Evolutionary conservation across 2,888 invertebrate species (phyloP).

Genomic region (Watsonalla binaria): DNA sequence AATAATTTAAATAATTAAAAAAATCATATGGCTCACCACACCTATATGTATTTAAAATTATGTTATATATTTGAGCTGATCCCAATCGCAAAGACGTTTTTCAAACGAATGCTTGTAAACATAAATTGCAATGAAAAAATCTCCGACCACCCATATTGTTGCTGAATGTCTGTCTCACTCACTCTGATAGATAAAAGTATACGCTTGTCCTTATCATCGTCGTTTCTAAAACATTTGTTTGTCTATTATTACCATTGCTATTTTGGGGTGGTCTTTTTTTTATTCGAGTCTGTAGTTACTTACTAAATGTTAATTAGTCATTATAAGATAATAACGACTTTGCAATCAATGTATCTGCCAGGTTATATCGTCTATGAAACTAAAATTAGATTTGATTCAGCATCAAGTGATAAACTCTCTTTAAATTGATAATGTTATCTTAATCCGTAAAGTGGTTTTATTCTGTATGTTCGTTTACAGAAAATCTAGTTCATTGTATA

Average conservation of each 20-base stretch:
- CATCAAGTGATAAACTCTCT: too few species aligned
- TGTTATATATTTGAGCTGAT: constrained; percentile 7
- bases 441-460: too few species aligned
- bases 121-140: constrained; percentile 58
- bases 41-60: too few species aligned
- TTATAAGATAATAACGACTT: not conserved
- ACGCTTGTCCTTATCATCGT: constrained; percentile 25
- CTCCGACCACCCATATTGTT: constrained; percentile 66
- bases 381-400: too few species aligned
- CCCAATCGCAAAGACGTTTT: constrained; percentile 19
- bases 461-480: too few species aligned
- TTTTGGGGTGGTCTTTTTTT: constrained; percentile 65
- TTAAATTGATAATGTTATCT: too few species aligned
- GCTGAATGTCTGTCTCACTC: constrained; percentile 34
- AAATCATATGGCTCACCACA: too few species aligned
- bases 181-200: constrained; percentile 8
- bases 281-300: constrained; percentile 18
- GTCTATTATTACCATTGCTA: constrained; percentile 61
- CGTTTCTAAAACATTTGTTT: constrained; percentile 51
- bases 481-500: too few species aligned
- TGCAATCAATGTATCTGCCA: too few species aligned
- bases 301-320: constrained; percentile 13
- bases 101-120: constrained; percentile 36
- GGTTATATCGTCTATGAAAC: too few species aligned
- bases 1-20: too few species aligned